Evolutionary conservation across 2,888 invertebrate species (phyloP).

Genomic region (Eustalomyia histrio): DNA sequence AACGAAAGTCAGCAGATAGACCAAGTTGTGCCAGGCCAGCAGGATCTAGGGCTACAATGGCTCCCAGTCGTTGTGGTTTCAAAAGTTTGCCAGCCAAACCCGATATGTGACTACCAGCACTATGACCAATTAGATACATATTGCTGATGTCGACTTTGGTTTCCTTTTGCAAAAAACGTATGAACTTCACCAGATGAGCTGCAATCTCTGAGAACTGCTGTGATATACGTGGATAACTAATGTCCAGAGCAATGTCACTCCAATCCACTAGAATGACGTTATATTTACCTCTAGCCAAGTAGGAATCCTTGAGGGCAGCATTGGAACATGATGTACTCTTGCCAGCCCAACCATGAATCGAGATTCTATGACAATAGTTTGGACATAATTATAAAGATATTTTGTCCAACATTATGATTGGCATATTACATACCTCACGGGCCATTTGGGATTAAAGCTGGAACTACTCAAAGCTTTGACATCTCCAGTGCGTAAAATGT

Average conservation of each 20-base stretch:
- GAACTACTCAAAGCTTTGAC: conserved; percentile 68
- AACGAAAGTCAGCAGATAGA: conserved; percentile 69
- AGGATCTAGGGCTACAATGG: conserved; percentile 78
- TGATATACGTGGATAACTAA: conserved; percentile 73
- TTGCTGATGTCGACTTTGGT: conserved; percentile 69
- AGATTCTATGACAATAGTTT: conserved; percentile 66
- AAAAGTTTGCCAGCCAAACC: conserved; percentile 75
- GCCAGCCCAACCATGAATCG: conserved; percentile 76
- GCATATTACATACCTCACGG: conserved; percentile 70
- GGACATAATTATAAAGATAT: no score
- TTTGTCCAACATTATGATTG: no score
- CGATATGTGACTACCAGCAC: conserved; percentile 77
- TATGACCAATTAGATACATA: conserved; percentile 78
- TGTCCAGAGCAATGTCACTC: conserved; percentile 72
- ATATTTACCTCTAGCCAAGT: conserved; percentile 72
- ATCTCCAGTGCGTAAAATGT: conserved; percentile 70
- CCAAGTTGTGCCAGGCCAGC: conserved; percentile 75
- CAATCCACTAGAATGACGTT: conserved; percentile 77
- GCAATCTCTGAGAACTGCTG: conserved; percentile 72
- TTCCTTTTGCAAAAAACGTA: conserved; percentile 72
- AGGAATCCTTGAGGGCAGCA: conserved; percentile 75
- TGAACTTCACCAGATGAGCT: conserved; percentile 70
- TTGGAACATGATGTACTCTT: conserved; percentile 73
- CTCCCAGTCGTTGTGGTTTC: conserved; percentile 68
- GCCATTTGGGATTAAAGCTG: conserved; percentile 74